Evolutionary conservation across 1,140 invertebrate species (phyloP).

Genomic region (Drosophila nikananu): DNA sequence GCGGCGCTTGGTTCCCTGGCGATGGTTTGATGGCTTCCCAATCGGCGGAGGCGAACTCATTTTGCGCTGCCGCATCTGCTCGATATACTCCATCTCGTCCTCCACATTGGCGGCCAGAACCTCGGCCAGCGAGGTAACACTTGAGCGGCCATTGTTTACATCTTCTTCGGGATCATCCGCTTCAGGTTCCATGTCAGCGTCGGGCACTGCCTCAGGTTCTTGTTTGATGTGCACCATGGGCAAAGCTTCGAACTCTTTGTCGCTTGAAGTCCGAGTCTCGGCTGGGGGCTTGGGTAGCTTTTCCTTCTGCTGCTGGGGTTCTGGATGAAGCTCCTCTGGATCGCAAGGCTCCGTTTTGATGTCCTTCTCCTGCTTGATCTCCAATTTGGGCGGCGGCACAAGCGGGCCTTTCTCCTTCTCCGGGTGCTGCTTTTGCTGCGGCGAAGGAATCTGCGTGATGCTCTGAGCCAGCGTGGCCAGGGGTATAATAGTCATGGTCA

Average conservation of each 20-base stretch:
- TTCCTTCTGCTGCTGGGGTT: neutral
- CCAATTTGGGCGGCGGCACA: conserved; percentile 71
- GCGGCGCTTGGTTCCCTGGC: conserved; percentile 43
- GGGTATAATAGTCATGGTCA: conserved; percentile 83
- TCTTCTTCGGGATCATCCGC: conserved; percentile 58
- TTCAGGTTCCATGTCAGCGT: conserved; percentile 8
- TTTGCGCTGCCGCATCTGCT: conserved; percentile 64
- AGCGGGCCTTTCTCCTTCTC: conserved; percentile 27
- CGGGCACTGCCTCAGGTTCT: conserved; percentile 20
- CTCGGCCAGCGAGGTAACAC: conserved; percentile 69
- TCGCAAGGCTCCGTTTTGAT: conserved; percentile 70
- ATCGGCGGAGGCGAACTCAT: conserved; percentile 20
- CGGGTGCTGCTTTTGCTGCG: conserved; percentile 5
- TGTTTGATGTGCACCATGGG: conserved; percentile 23
- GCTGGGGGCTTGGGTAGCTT: neutral
- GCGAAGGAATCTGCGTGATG: conserved; percentile 48
- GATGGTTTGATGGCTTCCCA: conserved; percentile 3
- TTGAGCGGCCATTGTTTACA: conserved; percentile 63
- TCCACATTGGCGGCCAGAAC: conserved; percentile 70
- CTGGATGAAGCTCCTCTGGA: conserved; percentile 2
- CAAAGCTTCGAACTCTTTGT: neutral
- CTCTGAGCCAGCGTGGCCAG: conserved; percentile 73
- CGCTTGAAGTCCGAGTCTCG: neutral
- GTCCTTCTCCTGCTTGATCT: conserved; percentile 73
- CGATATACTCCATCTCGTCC: conserved; percentile 67